Evolutionary conservation across 2,113 vertebrate species (phyloP).

Genomic region (Gobius niger): DNA sequence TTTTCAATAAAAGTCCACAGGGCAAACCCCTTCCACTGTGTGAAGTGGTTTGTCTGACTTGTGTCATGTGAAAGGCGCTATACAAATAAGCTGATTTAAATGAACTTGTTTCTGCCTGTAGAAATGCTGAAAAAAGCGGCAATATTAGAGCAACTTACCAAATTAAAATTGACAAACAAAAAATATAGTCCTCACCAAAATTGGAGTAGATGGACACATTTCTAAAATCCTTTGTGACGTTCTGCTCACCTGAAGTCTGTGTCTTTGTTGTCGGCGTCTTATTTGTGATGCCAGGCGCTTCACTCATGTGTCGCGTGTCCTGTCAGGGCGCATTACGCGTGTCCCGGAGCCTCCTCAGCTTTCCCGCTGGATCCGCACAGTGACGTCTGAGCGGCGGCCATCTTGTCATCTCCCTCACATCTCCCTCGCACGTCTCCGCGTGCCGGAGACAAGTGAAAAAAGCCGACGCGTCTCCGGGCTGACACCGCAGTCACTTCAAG

Average conservation of each 20-base stretch:
- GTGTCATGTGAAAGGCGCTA: no score
- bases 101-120: no score
- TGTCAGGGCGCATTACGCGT: conserved; percentile 77
- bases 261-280: conserved; percentile 57
- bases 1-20: no score
- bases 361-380: conserved; percentile 80
- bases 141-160: no score
- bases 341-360: conserved; percentile 74
- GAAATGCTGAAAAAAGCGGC: no score
- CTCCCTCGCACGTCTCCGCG: conserved; percentile 70
- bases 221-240: neutral
- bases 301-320: conserved; percentile 67
- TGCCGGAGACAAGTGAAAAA: conserved; percentile 80
- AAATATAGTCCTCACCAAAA: no score
- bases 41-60: no score
- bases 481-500: conserved; percentile 83
- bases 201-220: neutral
- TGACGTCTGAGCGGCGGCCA: conserved; percentile 77
- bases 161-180: no score
- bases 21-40: no score
- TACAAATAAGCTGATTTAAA: no score
- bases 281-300: conserved; percentile 77
- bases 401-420: conserved; percentile 15
- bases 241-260: conserved; percentile 26
- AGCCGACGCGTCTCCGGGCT: conserved; percentile 76